Base-by-base conservation (phyloP, 2,888 invertebrate species). In the Morpho deidamia region DNA sequence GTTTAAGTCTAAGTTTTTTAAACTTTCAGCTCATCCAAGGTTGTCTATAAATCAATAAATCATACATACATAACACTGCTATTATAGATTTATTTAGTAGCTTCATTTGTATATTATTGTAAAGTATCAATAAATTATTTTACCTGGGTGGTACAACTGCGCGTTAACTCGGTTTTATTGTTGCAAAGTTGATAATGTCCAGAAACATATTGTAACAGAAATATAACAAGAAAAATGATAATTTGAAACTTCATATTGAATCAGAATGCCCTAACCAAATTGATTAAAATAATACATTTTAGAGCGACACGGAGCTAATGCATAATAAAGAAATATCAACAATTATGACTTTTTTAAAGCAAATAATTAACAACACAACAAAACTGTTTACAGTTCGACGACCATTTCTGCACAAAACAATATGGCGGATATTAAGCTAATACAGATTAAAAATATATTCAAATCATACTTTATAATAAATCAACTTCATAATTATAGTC, bases 121-220 rank as follows among this genome's bases (percentile, higher is more conserved):
- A 45, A 8, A 0, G n/a, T 11, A 23, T 39, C 8, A 38, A 35
- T 35, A 35, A 34, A 48, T 34, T 35, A 1, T 53, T 64, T 61
- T 72, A 87, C 88, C 82, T 85, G 82, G 11, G 77, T 81, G 46
- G 78, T 77, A 63, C 88, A 88, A 66, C 81, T 84, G 11, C 80
- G 71, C 11, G 71, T 68, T 58, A 69, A 68, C 56, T 74, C 70
- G 2, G 72, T 76, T 44, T 71, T 74, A 48, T 81, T 81, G 44
- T 72, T 75, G 63, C 82, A 83, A 55, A 86, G 60, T 53, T 73
- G 70, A 53, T 71, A 72, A 55, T 67, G 64, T 53, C 75, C 76
- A 66, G 64, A 66, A 60, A 71, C 78, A 75, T 70, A 69, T 50
- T 79, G 69, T 33, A 74, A 55, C 58, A 72, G 65, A 69, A 65